Percentiles rank a stretch among this genome's conserved stretches.
Evolutionary conservation across 2,888 invertebrate genomes (phyloP).

Genomic region (Syrphus vitripennis): DNA sequence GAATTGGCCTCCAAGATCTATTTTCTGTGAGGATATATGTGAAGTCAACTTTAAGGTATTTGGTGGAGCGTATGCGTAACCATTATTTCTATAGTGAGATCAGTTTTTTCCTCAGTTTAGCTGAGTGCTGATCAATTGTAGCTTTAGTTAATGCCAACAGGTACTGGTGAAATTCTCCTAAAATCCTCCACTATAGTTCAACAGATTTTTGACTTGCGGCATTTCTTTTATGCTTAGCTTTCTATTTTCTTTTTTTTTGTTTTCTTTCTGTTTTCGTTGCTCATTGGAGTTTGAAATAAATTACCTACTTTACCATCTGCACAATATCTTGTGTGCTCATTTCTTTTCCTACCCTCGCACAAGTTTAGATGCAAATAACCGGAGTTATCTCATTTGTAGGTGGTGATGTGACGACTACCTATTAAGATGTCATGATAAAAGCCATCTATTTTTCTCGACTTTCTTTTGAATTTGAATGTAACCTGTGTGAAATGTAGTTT

Average conservation of each 20-base stretch:
- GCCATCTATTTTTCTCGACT: neutral
- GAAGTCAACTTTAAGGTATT: no score
- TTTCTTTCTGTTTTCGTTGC: slow-evolving; percentile 7
- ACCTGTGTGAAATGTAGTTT: neutral
- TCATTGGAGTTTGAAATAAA: slow-evolving; percentile 49
- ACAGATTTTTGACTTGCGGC: slow-evolving; percentile 67
- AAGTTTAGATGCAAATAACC: slow-evolving; percentile 52
- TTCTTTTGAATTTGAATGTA: slow-evolving; percentile 46
- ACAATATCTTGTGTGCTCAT: slow-evolving; percentile 20
- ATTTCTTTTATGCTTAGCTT: slow-evolving; percentile 35
- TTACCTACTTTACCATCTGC: slow-evolving; percentile 19
- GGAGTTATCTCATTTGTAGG: slow-evolving; percentile 66
- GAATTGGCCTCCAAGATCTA: no score
- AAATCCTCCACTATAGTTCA: slow-evolving; percentile 28
- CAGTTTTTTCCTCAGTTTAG: no score
- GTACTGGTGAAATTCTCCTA: slow-evolving; percentile 5
- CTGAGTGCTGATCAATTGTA: no score
- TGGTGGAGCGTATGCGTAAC: no score
- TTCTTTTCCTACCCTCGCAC: neutral
- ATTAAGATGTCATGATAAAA: slow-evolving; percentile 68
- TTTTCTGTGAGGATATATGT: no score
- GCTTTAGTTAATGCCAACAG: no score
- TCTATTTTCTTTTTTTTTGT: neutral
- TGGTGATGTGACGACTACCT: slow-evolving; percentile 68
- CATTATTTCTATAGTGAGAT: no score